Evolutionary conservation across 2,797 vertebrate genomes (phyloP), one percentile per base, ranked within the genome.

Genomic region (Parauchenoglanis punctatus): DNA sequence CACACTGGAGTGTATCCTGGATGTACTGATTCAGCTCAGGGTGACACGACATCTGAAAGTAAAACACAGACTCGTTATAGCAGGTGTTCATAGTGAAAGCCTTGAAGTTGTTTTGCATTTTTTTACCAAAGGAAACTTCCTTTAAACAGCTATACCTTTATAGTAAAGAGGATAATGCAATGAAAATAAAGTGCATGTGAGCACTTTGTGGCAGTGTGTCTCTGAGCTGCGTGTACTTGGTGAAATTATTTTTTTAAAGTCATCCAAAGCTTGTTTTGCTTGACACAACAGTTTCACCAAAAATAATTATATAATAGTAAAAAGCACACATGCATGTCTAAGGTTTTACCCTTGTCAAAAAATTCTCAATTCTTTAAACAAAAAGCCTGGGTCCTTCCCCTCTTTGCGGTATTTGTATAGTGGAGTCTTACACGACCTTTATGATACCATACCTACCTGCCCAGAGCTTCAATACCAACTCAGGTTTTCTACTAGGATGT

Each of bases 21-120:
- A 99, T 99, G 70, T 99, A 99, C 88, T 96, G 98, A 90, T 99
- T 99, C 92, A 99, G 92, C 90, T 99, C 98, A 0, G 98, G 98
- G 86, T 99, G 98, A 90, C 98, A 98, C 73, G 98, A 99, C 98
- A 99, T 99, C 98, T 99, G 86, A 31, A 86, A 93, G 67, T 11
- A 44, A 44, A 90, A 28, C 58, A 84, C 20, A 63, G 11, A 28
- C 15, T 75, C 17, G 31, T 46, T 73, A 12, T 61, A 84, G 54
- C 28, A 54, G n/a, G 12, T 35, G 31, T 75, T 49, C 11, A 46
- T 82, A 28, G 1, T 23, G 31, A 80, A 61, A 3, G 2, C 13
- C 58, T 78, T 58, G 28, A 7, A 35, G 3, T 8, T 31, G 25
- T 8, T 44, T 28, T 25, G 56, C 18, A 25, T 8, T 59, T 40